Evolutionary conservation across 2,113 vertebrate species (phyloP).

Genomic region (Mugil cephalus): DNA sequence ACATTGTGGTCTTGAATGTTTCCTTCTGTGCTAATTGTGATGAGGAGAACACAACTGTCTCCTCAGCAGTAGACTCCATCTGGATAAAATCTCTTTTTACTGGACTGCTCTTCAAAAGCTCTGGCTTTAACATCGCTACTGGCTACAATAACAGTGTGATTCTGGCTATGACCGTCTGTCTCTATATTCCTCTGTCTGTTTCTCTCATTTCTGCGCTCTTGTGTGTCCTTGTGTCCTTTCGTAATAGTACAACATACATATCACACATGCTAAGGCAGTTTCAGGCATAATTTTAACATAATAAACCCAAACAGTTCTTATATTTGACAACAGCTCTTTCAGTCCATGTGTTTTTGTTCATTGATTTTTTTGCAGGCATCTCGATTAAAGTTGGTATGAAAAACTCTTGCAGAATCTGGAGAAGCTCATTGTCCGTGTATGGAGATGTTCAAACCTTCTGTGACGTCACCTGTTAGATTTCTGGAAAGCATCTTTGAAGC

Average conservation of each 20-base stretch:
- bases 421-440: too few species aligned
- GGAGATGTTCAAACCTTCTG: too few species aligned
- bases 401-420: too few species aligned
- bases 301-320: neutral
- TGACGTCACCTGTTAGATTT: too few species aligned
- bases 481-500: too few species aligned
- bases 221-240: neutral
- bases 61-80: constrained; percentile 64
- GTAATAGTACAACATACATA: neutral
- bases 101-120: constrained; percentile 58
- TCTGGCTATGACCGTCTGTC: constrained; percentile 20
- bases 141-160: constrained; percentile 56
- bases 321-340: too few species aligned
- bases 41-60: constrained; percentile 62
- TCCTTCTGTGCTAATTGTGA: constrained; percentile 69
- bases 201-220: constrained; percentile 27
- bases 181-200: constrained; percentile 29
- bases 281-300: neutral
- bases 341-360: too few species aligned
- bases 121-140: constrained; percentile 51
- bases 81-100: constrained; percentile 72
- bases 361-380: too few species aligned
- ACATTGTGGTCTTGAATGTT: constrained; percentile 63
- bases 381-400: too few species aligned
- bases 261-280: constrained; percentile 3